Evolutionary conservation across 2,888 invertebrate genomes (phyloP).

Genomic region (Drosophila tanythrix): DNA sequence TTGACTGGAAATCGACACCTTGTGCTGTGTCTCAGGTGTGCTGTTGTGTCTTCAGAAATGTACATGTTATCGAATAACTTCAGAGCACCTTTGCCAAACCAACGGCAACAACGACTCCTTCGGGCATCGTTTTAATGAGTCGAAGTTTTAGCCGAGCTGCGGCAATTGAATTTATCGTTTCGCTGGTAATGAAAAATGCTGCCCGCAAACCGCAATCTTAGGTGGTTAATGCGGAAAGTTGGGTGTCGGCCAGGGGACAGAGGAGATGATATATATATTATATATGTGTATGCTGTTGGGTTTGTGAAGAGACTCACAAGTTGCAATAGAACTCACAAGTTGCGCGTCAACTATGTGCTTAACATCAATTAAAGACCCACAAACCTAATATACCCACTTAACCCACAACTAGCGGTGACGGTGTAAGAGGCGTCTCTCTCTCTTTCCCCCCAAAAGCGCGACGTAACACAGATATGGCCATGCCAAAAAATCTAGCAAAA

Average conservation of each 20-base stretch:
- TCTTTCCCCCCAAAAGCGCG: not conserved
- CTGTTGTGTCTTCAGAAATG: not conserved
- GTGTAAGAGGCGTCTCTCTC: not conserved
- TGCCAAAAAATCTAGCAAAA: slow-evolving; percentile 7
- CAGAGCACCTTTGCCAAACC: slow-evolving; percentile 9
- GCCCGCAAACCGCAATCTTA: slow-evolving; percentile 29
- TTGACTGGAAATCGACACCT: slow-evolving; percentile 13
- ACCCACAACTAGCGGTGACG: slow-evolving; percentile 58
- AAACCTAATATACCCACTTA: slow-evolving; percentile 73
- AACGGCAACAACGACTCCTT: slow-evolving; percentile 1
- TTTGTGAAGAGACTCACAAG: slow-evolving; percentile 23
- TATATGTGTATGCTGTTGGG: not conserved
- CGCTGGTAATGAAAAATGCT: slow-evolving; percentile 41
- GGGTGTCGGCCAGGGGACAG: not conserved
- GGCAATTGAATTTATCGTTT: slow-evolving; percentile 50
- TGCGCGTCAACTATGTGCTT: slow-evolving; percentile 59
- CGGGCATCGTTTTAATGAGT: slow-evolving; percentile 52
- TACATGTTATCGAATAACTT: slow-evolving; percentile 11
- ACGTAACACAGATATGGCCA: not conserved
- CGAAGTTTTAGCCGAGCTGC: slow-evolving; percentile 38
- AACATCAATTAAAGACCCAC: slow-evolving; percentile 77
- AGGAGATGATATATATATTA: not conserved
- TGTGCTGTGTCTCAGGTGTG: slow-evolving; percentile 21
- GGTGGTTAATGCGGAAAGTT: not conserved
- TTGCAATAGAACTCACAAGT: slow-evolving; percentile 46